Evolutionary conservation across 2,113 vertebrate species (phyloP), one percentile per base, ranked within the genome.

Genomic region (Eptatretus burgeri): DNA sequence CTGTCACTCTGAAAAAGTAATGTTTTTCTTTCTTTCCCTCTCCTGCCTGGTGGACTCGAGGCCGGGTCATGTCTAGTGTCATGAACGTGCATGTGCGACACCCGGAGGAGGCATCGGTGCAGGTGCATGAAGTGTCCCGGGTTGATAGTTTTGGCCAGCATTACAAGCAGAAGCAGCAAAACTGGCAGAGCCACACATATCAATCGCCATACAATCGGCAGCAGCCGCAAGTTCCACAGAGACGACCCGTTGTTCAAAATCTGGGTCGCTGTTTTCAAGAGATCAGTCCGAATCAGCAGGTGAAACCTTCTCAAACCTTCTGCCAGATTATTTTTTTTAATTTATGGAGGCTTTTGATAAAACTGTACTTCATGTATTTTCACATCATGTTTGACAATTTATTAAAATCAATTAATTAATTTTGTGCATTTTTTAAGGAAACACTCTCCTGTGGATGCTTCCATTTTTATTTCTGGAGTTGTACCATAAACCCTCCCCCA

Each of bases 31-130:
- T 41, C 7, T 41, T 41, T 7, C 27, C 27, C 27, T 41, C 27
- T 41, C 27, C 27, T 41, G 27, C 27, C 27, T 41, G 3, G 27
- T 41, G 27, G 27, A 41, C 3, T 41, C 27, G 27, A 93, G 85
- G 79, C 67, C 82, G 82, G 69, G 84, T 79, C 69, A 77, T 76
- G 68, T 81, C 82, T 72, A 83, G 81, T 72, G 74, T 87, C 63
- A 87, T 95, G 69, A 95, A 95, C 74, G 86, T 95, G 71, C 91
- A 95, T 64, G 86, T 98, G 72, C 87, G 93, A 67, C 89, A 98
- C 69, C 89, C 91, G 50, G 84, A 88, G 2, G 91, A 95, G 70
- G 91, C 91, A 50, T 91, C 89, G 1, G 85, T 95, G 65, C 85
- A 95, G 76, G 82, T 98, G 66, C 91, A 98, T 69, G 88, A 93